phyloP scores from a whole-genome alignment of 2,797 vertebrate genomes.

The Poliocrania exsul region DNA sequence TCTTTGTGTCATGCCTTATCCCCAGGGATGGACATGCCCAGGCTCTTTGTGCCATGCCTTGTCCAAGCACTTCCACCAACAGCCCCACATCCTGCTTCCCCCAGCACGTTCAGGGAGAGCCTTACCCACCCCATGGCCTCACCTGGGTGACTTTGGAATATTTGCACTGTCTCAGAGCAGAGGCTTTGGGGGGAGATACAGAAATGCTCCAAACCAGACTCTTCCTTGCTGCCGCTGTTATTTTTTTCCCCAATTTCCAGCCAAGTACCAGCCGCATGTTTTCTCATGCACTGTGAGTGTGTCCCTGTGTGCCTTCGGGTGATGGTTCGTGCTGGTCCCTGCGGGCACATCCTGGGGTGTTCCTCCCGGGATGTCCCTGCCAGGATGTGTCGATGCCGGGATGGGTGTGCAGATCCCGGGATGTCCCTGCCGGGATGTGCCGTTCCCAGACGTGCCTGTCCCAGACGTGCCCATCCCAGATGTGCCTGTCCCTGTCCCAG shows the following conservation, averaged over 20 bases:
- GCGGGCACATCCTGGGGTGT: too few relatives aligned
- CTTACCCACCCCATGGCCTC: rapidly evolving
- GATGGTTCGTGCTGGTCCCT: neutral
- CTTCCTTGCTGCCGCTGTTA: neutral
- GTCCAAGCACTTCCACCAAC: too few relatives aligned
- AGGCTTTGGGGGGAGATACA: neutral
- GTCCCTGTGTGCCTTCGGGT: neutral
- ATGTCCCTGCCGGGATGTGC: too few relatives aligned
- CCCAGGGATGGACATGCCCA: neutral
- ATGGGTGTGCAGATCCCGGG: too few relatives aligned
- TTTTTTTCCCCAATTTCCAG: neutral
- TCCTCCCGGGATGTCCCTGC: too few relatives aligned
- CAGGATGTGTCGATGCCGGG: too few relatives aligned
- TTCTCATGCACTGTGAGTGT: neutral
- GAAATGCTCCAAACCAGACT: neutral
- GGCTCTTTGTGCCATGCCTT: neutral
- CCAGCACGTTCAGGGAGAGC: rapidly evolving
- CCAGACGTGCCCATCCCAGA: too few relatives aligned
- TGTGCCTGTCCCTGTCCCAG: too few relatives aligned
- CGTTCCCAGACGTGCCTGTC: too few relatives aligned
- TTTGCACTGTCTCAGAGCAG: neutral
- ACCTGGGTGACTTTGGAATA: rapidly evolving
- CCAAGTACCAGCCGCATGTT: neutral
- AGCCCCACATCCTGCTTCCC: neutral
- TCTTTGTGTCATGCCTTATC: too few relatives aligned